Base-by-base conservation (phyloP, 2,113 vertebrate species). In the Myotis yumanensis region DNA sequence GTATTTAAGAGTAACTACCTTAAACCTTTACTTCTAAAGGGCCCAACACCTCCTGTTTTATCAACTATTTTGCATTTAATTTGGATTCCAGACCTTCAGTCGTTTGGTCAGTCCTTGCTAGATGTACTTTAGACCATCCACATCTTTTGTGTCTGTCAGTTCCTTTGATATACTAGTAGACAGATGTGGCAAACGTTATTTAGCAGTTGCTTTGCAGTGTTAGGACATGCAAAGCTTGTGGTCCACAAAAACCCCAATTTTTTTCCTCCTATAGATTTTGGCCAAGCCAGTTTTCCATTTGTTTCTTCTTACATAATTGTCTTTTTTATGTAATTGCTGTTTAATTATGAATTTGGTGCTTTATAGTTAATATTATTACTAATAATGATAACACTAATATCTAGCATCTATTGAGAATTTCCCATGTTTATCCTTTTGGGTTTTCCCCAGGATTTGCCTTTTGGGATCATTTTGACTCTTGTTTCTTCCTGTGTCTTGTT, bases 391-490 rank as follows among this genome's bases (percentile, higher is more conserved):
- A 75, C 15, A 54, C 52, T 52, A 75, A 35, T 11, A 62, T 30
- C 54, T 68, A 30, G 12, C 32, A 51, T 75, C 32, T 91, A 20
- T 66, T 93, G 46, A 92, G 75, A 87, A 43, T 18, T 64, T 76
- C 28, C 35, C 54, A 0, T 85, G n/a, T 75, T 86, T 68, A 23
- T 95, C 40, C 69, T 84, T 18, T 43, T 46, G 48, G 30, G 18
- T 76, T 95, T 97, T 5, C 51, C 51, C 59, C 82, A 64, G 25
- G 5, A 64, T 80, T 92, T 83, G 66, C 37, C 76, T 84, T 69
- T 71, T 22, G 57, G 40, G 54, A n/a, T 90, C 25, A 14, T 69
- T 96, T 54, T 90, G 81, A 97, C 51, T 95, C 22, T 54, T 87
- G 25, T 84, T 92, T 97, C 89, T 92, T 80, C 30, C 51, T 37